Conservation (phyloP, 2,888 invertebrate species). For the Leuctra nigra region DNA sequence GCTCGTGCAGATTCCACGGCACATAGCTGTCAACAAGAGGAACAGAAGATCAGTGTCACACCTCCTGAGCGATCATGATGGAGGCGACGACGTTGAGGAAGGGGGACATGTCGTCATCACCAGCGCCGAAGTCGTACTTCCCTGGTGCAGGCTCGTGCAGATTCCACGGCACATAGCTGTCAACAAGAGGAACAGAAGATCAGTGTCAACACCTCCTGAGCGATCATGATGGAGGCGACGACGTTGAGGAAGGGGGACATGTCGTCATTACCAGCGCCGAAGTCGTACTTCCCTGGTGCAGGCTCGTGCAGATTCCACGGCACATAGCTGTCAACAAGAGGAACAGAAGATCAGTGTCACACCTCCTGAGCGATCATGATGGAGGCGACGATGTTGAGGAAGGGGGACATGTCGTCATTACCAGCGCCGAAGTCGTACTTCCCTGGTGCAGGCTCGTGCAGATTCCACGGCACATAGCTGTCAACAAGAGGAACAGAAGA, state of each 20-base stretch:
- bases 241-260: conserved; percentile 37
- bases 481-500: too few species aligned
- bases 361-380: conserved; percentile 34
- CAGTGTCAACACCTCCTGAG: conserved; percentile 40
- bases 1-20: conserved; percentile 43
- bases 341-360: too few species aligned
- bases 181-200: too few species aligned
- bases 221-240: conserved; percentile 40
- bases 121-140: conserved; percentile 37
- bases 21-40: too few species aligned
- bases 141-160: conserved; percentile 39
- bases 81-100: conserved; percentile 39
- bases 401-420: conserved; percentile 34
- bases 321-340: conserved; percentile 36
- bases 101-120: conserved; percentile 34
- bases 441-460: conserved; percentile 39
- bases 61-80: conserved; percentile 42
- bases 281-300: conserved; percentile 37
- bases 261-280: conserved; percentile 34
- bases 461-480: conserved; percentile 42
- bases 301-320: conserved; percentile 43
- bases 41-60: too few species aligned
- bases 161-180: conserved; percentile 41
- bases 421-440: conserved; percentile 39
- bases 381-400: conserved; percentile 37